A percentile compares a stretch with the other conserved stretches of the same genome.
Evolutionary conservation across 1,140 invertebrate species (phyloP).

Genomic region (Megalonaias nervosa): DNA sequence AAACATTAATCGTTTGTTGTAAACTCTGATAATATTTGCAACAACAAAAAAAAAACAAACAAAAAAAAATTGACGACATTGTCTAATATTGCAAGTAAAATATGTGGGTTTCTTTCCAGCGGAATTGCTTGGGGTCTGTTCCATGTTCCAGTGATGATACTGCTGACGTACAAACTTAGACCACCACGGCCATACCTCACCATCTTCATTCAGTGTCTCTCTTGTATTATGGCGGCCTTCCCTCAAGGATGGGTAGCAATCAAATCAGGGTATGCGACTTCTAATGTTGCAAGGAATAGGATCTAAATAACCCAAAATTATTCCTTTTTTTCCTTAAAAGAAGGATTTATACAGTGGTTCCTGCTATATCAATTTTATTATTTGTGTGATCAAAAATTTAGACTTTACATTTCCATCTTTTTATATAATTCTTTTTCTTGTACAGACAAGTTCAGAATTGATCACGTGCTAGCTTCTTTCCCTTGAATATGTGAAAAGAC

Average conservation of each 20-base stretch:
- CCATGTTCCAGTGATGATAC: slow-evolving; percentile 51
- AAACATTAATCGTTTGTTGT: too few species aligned
- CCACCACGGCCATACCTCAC: slow-evolving; percentile 34
- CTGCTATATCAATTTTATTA: neutral
- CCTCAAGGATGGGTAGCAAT: slow-evolving; percentile 48
- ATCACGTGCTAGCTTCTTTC: too few species aligned
- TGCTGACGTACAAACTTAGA: slow-evolving; percentile 27
- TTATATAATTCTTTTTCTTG: neutral
- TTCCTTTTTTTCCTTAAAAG: neutral
- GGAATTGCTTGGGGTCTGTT: slow-evolving; percentile 52
- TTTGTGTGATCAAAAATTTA: neutral
- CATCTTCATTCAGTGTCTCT: slow-evolving; percentile 39
- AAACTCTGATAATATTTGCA: too few species aligned
- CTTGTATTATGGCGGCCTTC: slow-evolving; percentile 39
- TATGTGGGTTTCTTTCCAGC: slow-evolving; percentile 28
- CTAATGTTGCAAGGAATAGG: neutral
- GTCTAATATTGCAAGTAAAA: neutral
- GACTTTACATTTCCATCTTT: too few species aligned
- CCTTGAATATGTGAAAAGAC: too few species aligned
- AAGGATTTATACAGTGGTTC: neutral
- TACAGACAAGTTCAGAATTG: too few species aligned
- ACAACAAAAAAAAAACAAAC: too few species aligned
- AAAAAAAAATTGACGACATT: too few species aligned
- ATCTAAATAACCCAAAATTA: neutral
- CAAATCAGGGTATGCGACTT: slow-evolving; percentile 41